Evolutionary conservation across 35 echinoderm and acorn worm genomes (phyloP).

Genomic region (Acanthaster planci): DNA sequence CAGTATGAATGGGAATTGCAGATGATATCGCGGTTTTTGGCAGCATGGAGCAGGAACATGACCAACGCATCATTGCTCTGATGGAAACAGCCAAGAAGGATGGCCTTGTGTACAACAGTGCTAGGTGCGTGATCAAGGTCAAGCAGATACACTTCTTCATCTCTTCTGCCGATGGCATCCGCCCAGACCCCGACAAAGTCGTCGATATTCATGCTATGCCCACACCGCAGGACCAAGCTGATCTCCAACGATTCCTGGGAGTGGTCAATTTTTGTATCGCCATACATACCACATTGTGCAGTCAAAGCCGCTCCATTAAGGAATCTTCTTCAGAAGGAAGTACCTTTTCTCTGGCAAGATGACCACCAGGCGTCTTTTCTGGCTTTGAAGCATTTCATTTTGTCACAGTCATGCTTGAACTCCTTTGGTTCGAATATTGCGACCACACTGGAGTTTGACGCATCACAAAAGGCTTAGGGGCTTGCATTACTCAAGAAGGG

Average conservation of each 20-base stretch:
- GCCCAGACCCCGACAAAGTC: constrained; percentile 49
- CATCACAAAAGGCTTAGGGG: constrained; percentile 41
- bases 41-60: too few relatives aligned
- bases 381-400: constrained; percentile 22
- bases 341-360: constrained; percentile 37
- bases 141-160: constrained; percentile 33
- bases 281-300: constrained; percentile 42
- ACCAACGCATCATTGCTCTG: too few relatives aligned
- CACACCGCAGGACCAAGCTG: constrained; percentile 66
- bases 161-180: constrained; percentile 22
- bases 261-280: constrained; percentile 42
- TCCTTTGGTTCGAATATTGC: constrained; percentile 41
- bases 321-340: constrained; percentile 32
- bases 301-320: constrained; percentile 1
- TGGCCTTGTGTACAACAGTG: too few relatives aligned
- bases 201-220: constrained; percentile 43
- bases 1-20: too few relatives aligned
- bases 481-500: constrained; percentile 38
- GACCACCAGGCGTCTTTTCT: constrained; percentile 19
- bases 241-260: constrained; percentile 56
- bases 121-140: background rate
- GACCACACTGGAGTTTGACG: constrained; percentile 29
- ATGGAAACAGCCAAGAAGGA: too few relatives aligned
- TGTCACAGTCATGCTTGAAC: constrained; percentile 30
- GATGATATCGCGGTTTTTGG: too few relatives aligned